These are phyloP conservation scores for Scaptomyza tumidula DNA, from an alignment of 2,888 invertebrate species.

Conservation along the genomic window DNA sequence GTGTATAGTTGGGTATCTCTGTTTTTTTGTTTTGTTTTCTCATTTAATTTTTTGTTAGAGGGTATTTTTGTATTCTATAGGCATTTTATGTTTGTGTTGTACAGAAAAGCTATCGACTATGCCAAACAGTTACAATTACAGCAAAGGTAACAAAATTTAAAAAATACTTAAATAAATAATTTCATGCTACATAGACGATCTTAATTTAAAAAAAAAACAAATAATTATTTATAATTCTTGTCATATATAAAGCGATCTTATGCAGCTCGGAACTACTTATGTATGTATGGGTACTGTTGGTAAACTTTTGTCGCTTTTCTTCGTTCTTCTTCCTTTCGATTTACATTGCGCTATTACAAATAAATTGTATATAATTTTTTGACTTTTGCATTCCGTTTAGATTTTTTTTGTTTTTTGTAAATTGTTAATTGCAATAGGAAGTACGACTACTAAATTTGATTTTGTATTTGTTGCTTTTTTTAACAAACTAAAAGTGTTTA, in stretches of 20 bases:
- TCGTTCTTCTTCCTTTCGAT: constrained; percentile 21
- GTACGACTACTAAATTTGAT: constrained; percentile 68
- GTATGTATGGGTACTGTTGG: constrained; percentile 10
- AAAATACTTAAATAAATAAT: constrained; percentile 72
- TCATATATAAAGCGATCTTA: constrained; percentile 14
- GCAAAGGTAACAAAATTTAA: constrained; percentile 67
- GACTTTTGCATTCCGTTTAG: constrained; percentile 34
- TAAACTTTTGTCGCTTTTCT: constrained; percentile 16
- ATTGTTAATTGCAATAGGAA: constrained; percentile 62
- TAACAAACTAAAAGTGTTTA: constrained; percentile 61
- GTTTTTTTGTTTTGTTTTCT: constrained; percentile 22
- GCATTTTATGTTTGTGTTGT: constrained; percentile 42
- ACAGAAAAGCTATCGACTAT: constrained; percentile 63
- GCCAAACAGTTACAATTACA: constrained; percentile 64
- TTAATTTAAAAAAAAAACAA: constrained; percentile 51
- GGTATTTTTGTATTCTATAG: constrained; percentile 59
- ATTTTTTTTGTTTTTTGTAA: constrained; percentile 25
- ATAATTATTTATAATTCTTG: constrained; percentile 5
- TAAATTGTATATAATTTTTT: constrained; percentile 62
- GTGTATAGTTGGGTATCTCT: constrained; percentile 57
- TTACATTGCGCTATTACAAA: constrained; percentile 74
- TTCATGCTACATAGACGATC: constrained; percentile 64
- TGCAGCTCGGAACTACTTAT: constrained; percentile 13
- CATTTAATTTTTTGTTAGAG: constrained; percentile 44
- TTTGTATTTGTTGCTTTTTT: constrained; percentile 43